Conservation (phyloP, 2,888 invertebrate genomes). For the Agrotis exclamationis region DNA sequence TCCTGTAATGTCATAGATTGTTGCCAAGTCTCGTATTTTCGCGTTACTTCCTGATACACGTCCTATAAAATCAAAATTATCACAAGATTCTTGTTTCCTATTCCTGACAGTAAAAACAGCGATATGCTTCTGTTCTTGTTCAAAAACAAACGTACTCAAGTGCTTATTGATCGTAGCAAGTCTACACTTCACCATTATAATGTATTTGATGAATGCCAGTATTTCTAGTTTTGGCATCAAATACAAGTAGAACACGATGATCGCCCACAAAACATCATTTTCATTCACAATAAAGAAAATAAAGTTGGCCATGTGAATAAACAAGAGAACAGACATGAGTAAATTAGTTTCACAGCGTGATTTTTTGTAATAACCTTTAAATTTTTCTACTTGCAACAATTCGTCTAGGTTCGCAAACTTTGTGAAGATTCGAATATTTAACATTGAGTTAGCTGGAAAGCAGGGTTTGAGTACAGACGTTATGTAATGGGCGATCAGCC, state of each 20-base stretch:
- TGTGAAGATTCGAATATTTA: constrained; percentile 66
- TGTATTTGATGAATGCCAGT: constrained; percentile 70
- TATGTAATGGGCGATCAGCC: constrained; percentile 69
- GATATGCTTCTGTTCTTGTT: constrained; percentile 59
- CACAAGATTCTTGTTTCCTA: constrained; percentile 49
- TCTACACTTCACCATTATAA: constrained; percentile 70
- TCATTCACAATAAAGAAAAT: constrained; percentile 7
- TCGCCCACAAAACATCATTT: constrained; percentile 1
- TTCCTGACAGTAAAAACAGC: constrained; percentile 64
- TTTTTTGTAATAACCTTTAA: constrained; percentile 66
- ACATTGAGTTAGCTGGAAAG: constrained; percentile 59
- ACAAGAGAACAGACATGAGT: constrained; percentile 52
- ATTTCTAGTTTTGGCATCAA: constrained; percentile 75
- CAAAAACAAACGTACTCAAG: constrained; percentile 69
- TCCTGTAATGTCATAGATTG: constrained; percentile 75
- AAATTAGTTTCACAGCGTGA: constrained; percentile 55
- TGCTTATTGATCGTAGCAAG: constrained; percentile 72
- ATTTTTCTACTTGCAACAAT: constrained; percentile 61
- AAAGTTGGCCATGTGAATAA: constrained; percentile 54
- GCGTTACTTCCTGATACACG: constrained; percentile 64
- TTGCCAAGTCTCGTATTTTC: constrained; percentile 75
- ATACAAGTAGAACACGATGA: constrained; percentile 49
- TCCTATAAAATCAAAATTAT: constrained; percentile 67
- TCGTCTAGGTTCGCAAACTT: constrained; percentile 70
- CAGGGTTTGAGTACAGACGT: constrained; percentile 63